Base-by-base conservation (phyloP, 2,113 vertebrate species). In the Odobenus rosmarus region DNA sequence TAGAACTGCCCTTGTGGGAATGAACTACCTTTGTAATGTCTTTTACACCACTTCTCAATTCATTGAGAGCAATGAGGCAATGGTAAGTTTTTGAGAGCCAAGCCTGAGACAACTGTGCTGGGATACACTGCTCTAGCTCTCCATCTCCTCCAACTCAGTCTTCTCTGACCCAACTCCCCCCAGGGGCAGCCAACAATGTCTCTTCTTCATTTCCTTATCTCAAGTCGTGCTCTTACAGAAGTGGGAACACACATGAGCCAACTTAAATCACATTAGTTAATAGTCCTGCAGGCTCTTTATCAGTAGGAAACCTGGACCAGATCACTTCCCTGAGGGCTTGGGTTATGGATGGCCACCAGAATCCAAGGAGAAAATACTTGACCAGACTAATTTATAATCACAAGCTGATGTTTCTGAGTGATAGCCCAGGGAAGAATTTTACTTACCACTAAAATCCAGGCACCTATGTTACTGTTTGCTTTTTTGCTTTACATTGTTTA, bases 251-350 rank as follows among this genome's bases (percentile, higher is more conserved):
- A 51, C 16, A 28, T 36, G 62, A 42, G 59, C 85, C 81, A 94
- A 67, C 26, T 90, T 64, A 95, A 93, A 77, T 69, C 39, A 61
- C 64, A 31, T 96, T 57, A 80, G 67, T 84, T 82, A 95, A n/a
- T 49, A 42, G 39, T 61, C 11, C 16, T 42, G 28, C 39, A 9
- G 19, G 67, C 74, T 23, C 18, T 7, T 89, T 87, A 39, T 79
- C 85, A 33, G 12, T 57, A 81, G 67, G 5, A 8, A 95, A 85
- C 28, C 51, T 86, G 53, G 5, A 83, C 24, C 31, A 95, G 36
- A 88, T 69, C 74, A 67, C 49, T 93, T 88, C 79, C 51, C 62
- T 84, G 11, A 67, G 67, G 59, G 28, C 7, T 46, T 74, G n/a
- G 7, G 6, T 69, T 67, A 95, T 96, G 64, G 26, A 62, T 23